Conservation (phyloP, 2,888 invertebrate genomes). For the Thereva unica region DNA sequence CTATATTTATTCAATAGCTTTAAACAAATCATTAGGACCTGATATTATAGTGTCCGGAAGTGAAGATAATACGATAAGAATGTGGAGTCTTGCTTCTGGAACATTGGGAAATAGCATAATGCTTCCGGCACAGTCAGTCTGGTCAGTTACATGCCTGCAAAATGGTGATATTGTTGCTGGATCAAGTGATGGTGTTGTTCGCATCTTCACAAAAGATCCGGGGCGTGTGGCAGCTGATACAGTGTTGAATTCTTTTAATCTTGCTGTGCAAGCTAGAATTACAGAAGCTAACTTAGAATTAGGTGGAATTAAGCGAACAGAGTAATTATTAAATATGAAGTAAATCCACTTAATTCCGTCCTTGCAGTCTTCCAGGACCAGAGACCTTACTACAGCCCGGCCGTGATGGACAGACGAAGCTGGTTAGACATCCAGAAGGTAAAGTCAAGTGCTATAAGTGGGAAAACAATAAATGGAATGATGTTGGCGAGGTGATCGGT, state of each 20-base stretch:
- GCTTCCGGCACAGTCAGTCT: constrained; percentile 83
- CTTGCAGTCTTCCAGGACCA: constrained; percentile 74
- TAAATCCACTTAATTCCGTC: background rate
- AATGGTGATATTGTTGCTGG: constrained; percentile 93
- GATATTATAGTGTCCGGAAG: constrained; percentile 77
- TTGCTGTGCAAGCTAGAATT: constrained; percentile 69
- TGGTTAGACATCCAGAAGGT: constrained; percentile 73
- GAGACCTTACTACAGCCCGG: constrained; percentile 79
- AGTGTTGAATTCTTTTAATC: constrained; percentile 68
- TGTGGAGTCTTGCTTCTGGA: constrained; percentile 67
- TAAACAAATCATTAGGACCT: constrained; percentile 62
- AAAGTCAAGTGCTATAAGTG: constrained; percentile 80
- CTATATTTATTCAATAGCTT: constrained; percentile 77
- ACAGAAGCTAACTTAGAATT: constrained; percentile 70
- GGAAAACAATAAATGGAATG: constrained; percentile 76
- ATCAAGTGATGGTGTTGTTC: constrained; percentile 81
- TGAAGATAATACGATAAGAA: constrained; percentile 83
- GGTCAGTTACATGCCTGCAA: constrained; percentile 78
- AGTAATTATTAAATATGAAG: constrained; percentile 62
- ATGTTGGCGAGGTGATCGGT: constrained; percentile 89
- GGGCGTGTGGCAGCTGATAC: constrained; percentile 69
- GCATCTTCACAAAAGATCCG: constrained; percentile 80
- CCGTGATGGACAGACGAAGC: constrained; percentile 79
- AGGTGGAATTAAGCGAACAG: constrained; percentile 83
- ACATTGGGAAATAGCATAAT: constrained; percentile 55